phyloP scores from a whole-genome alignment of 1,140 invertebrate species.

The Aphaenogaster ashmeadi region DNA sequence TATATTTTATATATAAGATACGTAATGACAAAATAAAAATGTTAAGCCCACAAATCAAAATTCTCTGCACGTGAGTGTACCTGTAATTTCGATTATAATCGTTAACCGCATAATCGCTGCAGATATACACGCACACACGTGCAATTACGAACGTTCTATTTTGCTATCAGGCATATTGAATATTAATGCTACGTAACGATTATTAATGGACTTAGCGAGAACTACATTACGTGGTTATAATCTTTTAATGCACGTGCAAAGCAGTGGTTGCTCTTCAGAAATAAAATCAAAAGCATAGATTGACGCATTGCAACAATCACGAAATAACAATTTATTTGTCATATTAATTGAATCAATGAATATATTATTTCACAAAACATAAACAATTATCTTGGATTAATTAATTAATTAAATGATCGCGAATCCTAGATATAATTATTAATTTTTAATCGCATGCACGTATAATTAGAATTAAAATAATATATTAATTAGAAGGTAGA shows the following conservation, averaged over 20 bases:
- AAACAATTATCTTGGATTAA: constrained; percentile 17
- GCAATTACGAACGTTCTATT: constrained; percentile 27
- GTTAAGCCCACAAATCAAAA: neutral
- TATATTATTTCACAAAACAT: neutral
- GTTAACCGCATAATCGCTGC: neutral
- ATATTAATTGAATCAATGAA: neutral
- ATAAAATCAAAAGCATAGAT: constrained; percentile 26
- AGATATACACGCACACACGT: neutral
- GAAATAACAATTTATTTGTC: neutral
- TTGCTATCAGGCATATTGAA: constrained; percentile 40
- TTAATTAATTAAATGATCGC: constrained; percentile 28
- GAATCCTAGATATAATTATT: neutral
- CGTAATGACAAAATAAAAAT: neutral
- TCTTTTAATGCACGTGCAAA: constrained; percentile 24
- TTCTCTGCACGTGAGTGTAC: neutral
- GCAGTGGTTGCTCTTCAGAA: neutral
- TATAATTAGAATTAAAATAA: constrained; percentile 17
- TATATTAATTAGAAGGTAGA: neutral
- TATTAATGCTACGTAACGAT: constrained; percentile 47
- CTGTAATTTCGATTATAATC: constrained; percentile 34
- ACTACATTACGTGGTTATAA: constrained; percentile 27
- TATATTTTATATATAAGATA: constrained; percentile 22
- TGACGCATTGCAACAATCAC: neutral
- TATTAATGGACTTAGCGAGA: constrained; percentile 39
- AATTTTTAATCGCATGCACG: neutral